Percentiles rank a stretch among this genome's conserved stretches.
phyloP scores from a whole-genome alignment of 2,888 invertebrate species.

The Teleiodes luculella region DNA sequence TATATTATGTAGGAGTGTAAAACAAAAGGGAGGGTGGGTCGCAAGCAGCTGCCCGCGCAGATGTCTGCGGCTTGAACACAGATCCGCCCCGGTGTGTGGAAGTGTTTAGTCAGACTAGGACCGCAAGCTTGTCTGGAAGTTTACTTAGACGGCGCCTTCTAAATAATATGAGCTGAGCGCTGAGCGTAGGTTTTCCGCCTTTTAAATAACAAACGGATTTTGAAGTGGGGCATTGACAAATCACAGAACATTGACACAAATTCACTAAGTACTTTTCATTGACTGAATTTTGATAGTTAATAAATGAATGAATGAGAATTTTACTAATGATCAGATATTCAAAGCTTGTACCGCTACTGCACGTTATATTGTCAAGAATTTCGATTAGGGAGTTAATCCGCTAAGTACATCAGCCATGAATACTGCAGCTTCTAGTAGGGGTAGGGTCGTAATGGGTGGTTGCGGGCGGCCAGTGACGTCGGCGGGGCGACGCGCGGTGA shows the following conservation, averaged over 20 bases:
- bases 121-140: conserved; percentile 7
- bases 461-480: conserved; percentile 59
- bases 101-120: conserved; percentile 7
- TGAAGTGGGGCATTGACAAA: no score
- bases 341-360: not conserved
- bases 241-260: no score
- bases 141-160: conserved; percentile 1
- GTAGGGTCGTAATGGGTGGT: conserved; percentile 33
- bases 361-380: not conserved
- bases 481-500: conserved; percentile 48
- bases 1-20: conserved; percentile 23
- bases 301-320: no score
- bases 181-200: no score
- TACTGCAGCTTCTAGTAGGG: conserved; percentile 21
- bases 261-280: no score
- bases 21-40: conserved; percentile 49
- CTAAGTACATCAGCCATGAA: conserved; percentile 4
- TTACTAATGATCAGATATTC: not conserved
- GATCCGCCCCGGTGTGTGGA: conserved; percentile 35
- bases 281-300: no score
- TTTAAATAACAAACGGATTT: no score
- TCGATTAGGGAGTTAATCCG: not conserved
- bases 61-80: conserved; percentile 32
- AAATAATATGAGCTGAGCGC: not conserved
- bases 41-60: conserved; percentile 54